Evolutionary conservation across 2,113 vertebrate genomes (phyloP).

Genomic region (Vimba vimba): DNA sequence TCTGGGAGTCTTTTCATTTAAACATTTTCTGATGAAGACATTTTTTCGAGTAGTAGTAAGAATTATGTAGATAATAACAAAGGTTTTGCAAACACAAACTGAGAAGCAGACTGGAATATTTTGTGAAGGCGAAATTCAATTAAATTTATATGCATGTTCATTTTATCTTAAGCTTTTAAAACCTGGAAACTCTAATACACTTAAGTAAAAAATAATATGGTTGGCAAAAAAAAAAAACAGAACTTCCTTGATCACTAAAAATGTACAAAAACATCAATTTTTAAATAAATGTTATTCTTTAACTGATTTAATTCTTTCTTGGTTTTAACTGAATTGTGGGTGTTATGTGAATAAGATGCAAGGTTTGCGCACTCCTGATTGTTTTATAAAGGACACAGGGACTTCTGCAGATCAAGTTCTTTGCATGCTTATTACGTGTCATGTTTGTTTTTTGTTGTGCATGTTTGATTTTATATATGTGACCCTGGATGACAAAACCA

Average conservation of each 20-base stretch:
- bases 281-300: not conserved
- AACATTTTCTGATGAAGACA: not conserved
- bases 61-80: not conserved
- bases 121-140: not conserved
- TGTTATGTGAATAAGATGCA: not conserved
- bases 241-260: not conserved
- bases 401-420: slow-evolving; percentile 15
- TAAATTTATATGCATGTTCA: not conserved
- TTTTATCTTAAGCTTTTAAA: not conserved
- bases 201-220: not conserved
- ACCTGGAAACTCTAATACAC: not conserved
- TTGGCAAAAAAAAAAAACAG: not conserved
- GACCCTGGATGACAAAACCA: no score
- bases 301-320: not conserved
- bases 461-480: not conserved
- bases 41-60: not conserved
- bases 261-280: not conserved
- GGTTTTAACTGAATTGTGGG: not conserved
- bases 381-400: not conserved
- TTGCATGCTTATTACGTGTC: not conserved
- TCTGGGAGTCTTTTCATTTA: not conserved
- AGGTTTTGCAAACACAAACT: not conserved
- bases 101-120: not conserved
- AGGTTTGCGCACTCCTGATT: not conserved
- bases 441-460: not conserved